These are phyloP conservation scores for Chironomus tepperi DNA, from an alignment of 1,140 invertebrate species.

Conservation along the genomic window DNA sequence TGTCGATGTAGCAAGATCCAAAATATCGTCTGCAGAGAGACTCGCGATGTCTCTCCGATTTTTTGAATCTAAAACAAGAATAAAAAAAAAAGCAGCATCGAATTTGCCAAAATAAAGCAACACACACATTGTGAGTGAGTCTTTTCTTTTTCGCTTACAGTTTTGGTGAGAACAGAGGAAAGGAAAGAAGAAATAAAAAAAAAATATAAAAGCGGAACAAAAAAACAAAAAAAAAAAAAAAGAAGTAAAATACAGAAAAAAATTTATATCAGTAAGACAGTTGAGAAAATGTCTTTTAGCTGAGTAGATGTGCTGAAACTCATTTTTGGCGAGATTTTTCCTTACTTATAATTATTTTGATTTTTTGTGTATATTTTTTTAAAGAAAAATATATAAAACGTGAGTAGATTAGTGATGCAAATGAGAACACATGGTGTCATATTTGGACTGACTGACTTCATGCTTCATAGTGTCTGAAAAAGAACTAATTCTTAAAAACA, in stretches of 20 bases:
- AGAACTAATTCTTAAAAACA: too few species aligned
- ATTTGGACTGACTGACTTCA: not conserved
- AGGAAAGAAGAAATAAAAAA: not conserved
- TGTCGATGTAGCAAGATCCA: not conserved
- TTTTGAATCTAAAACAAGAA: not conserved
- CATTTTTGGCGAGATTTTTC: slow-evolving; percentile 5
- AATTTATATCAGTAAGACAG: not conserved
- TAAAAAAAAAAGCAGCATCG: not conserved
- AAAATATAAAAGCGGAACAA: not conserved
- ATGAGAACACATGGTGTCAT: not conserved
- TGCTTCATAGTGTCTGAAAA: too few species aligned
- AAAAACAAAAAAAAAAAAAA: not conserved
- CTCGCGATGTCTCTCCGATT: too few species aligned
- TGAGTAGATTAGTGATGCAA: not conserved
- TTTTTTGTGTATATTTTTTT: slow-evolving; percentile 14
- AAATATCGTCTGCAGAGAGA: not conserved
- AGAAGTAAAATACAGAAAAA: not conserved
- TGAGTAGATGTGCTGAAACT: not conserved
- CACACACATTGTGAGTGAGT: too few species aligned
- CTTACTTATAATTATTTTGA: not conserved
- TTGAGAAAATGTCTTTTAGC: slow-evolving; percentile 2
- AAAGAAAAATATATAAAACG: not conserved
- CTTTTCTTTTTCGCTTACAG: not conserved
- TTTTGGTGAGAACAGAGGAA: not conserved
- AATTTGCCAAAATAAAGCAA: not conserved